Evolutionary conservation across 37 sponge, comb jelly and placozoan species (phyloP), one percentile per base, ranked within the genome.

Genomic region (Cladorhizidae sp.): DNA sequence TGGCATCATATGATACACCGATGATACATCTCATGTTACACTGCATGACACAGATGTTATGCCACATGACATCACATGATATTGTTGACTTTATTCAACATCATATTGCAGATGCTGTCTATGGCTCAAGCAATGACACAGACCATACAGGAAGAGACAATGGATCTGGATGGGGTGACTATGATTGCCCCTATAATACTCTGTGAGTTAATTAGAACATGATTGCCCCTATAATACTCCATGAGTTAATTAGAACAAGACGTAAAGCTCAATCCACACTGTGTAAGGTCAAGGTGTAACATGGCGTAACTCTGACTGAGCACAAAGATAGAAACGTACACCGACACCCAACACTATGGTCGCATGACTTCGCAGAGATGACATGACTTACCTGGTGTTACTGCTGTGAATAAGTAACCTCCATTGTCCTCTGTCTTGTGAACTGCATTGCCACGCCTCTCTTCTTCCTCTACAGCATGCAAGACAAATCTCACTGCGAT

Each of bases 121-220:
- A 72, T 76, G 9, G 83, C 88, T n/a, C 49, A 56, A 18, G 64
- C 49, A 1, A 17, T 6, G 26, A 81, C 82, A 3, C 28, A 29
- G 37, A 15, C 49, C 2, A 55, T 69, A 65, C 70, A 54, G 57
- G 83, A 69, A 2, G 70, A 61, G 49, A 41, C 57, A 9, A 33
- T 9, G 5, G 32, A 50, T 45, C 23, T 76, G 62, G 83, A 76
- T 35, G 79, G 83, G 25, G 57, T 62, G 15, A 54, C 83, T 23
- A 49, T 88, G 37, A 82, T 81, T 57, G 71, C 83, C 71, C 83
- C 83, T 18, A 21, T 82, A n/a, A 76, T 88, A 25, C 58, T 75
- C 1, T 65, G 88, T 88, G 49, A 80, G 87, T 42, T 2, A 64
- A 56, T 57, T 37, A 73, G 15, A 54, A 78, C 11, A 49, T 88